Evolutionary conservation across 1,140 invertebrate species (phyloP).

Genomic region (Meteorus sp.): DNA sequence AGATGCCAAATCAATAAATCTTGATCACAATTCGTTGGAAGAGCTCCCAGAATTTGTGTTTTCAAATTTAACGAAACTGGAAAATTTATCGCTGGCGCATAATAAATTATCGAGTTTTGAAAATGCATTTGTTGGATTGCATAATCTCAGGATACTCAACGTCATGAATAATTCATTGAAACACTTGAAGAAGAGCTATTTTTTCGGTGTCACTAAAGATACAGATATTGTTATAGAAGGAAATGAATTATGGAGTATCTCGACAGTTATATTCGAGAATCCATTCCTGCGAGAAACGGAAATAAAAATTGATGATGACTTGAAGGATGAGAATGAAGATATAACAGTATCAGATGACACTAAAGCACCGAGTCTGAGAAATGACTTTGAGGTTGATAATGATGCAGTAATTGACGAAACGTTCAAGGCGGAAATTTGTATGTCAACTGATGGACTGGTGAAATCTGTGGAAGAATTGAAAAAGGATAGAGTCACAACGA

Average conservation of each 20-base stretch:
- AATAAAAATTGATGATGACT: neutral
- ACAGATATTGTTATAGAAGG: slow-evolving; percentile 24
- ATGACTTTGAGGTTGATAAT: neutral
- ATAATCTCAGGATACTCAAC: slow-evolving; percentile 35
- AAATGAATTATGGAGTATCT: slow-evolving; percentile 37
- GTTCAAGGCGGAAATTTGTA: slow-evolving; percentile 32
- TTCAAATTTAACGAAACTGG: slow-evolving; percentile 35
- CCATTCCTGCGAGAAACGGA: slow-evolving; percentile 21
- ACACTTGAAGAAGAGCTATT: slow-evolving; percentile 30
- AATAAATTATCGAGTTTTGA: slow-evolving; percentile 35
- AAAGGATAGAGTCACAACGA: slow-evolving; percentile 14
- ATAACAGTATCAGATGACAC: neutral
- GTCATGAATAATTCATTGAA: slow-evolving; percentile 36
- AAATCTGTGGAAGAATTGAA: slow-evolving; percentile 28
- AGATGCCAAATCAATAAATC: slow-evolving; percentile 28
- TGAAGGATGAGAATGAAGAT: neutral
- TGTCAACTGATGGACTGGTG: slow-evolving; percentile 25
- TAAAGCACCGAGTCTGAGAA: neutral
- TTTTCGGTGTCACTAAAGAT: slow-evolving; percentile 33
- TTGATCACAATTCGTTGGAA: slow-evolving; percentile 34
- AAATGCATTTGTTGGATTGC: slow-evolving; percentile 33
- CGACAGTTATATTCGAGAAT: slow-evolving; percentile 34
- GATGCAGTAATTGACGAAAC: slow-evolving; percentile 17
- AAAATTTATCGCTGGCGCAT: slow-evolving; percentile 30
- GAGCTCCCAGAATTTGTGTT: slow-evolving; percentile 37